Percentiles rank a stretch among this genome's conserved stretches.
phyloP scores from a whole-genome alignment of 1,140 invertebrate species.

The Limonius californicus region DNA sequence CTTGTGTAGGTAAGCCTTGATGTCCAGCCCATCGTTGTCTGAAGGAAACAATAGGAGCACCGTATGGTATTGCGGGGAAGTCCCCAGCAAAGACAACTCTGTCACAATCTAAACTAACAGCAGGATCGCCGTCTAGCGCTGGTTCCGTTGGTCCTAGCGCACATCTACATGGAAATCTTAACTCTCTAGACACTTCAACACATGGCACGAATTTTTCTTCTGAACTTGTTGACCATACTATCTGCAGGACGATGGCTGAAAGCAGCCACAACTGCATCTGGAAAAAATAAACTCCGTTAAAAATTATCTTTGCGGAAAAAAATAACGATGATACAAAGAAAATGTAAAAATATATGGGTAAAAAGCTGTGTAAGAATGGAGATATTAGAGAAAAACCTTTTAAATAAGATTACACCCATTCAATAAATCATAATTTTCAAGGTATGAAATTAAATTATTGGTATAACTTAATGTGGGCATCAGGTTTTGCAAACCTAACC shows the following conservation, averaged over 20 bases:
- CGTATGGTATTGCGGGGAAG: conserved; percentile 66
- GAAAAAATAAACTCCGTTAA: no score
- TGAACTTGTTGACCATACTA: background rate
- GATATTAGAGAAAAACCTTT: no score
- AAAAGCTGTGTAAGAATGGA: no score
- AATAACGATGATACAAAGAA: no score
- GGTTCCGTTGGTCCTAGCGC: conserved; percentile 46
- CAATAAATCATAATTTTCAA: no score
- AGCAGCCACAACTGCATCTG: background rate
- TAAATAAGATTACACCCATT: no score
- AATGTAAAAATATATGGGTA: no score
- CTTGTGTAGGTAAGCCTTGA: conserved; percentile 72
- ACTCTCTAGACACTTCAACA: conserved; percentile 59
- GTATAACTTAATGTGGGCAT: no score
- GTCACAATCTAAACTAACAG: conserved; percentile 74
- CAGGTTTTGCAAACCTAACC: no score
- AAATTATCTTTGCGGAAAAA: no score
- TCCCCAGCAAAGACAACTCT: conserved; percentile 74
- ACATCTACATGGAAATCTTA: conserved; percentile 61
- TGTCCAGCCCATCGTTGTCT: conserved; percentile 73
- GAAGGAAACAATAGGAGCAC: conserved; percentile 70
- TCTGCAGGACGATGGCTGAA: background rate
- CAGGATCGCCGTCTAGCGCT: conserved; percentile 47
- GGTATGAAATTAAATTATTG: no score
- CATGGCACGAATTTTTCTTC: conserved; percentile 49